Evolutionary conservation across 2,113 vertebrate species (phyloP).

Genomic region (Caloenas nicobarica): DNA sequence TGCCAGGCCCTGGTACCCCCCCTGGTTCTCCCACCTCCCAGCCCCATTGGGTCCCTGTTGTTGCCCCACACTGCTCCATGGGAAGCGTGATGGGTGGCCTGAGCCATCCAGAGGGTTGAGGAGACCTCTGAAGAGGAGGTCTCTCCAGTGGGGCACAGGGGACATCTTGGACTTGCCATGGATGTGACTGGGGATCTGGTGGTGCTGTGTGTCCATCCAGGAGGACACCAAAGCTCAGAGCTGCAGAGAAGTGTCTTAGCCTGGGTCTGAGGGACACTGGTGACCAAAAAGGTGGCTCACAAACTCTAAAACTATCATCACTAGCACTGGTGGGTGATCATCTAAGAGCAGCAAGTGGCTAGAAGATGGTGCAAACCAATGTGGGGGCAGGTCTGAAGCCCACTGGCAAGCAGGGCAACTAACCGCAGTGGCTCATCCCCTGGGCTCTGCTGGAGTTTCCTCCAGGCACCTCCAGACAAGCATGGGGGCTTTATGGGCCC

Average conservation of each 20-base stretch:
- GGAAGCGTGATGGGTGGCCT: not conserved
- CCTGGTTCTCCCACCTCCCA: not conserved
- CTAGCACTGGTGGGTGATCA: not conserved
- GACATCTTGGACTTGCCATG: not conserved
- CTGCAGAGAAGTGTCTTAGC: not conserved
- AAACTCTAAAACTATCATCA: not conserved
- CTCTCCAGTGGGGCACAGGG: not conserved
- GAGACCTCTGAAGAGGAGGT: not conserved
- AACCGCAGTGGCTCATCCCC: not conserved
- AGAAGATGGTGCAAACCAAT: rapidly evolving
- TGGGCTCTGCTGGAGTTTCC: not conserved
- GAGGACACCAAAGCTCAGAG: not conserved
- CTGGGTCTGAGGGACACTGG: not conserved
- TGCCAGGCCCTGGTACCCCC: not conserved
- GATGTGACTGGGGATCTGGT: not conserved
- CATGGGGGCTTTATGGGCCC: not conserved
- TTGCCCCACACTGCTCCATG: not conserved
- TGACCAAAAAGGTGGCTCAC: not conserved
- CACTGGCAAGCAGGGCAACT: rapidly evolving
- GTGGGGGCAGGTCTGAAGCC: not conserved
- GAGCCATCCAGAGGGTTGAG: not conserved
- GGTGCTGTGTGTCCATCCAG: not conserved
- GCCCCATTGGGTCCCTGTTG: not conserved
- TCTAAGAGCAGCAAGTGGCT: not conserved
- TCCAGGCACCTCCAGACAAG: not conserved